phyloP scores from a whole-genome alignment of 2,113 vertebrate genomes.

The Pseudopodoces humilis region DNA sequence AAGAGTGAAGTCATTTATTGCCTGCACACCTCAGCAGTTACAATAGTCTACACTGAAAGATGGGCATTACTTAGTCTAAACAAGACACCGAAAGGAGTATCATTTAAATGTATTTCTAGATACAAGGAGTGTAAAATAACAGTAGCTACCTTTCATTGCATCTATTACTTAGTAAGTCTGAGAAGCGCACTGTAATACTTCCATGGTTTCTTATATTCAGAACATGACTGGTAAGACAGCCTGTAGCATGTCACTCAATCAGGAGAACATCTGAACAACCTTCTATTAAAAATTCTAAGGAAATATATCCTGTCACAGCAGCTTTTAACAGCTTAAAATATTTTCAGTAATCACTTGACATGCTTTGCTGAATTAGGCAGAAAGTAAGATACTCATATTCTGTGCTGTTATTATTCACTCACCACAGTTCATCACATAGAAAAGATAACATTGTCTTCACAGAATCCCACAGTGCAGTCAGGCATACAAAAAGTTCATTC shows the following conservation, averaged over 20 bases:
- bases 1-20: not conserved
- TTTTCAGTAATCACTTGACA: constrained; percentile 53
- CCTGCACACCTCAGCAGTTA: not conserved
- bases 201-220: not conserved
- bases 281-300: constrained; percentile 50
- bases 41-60: not conserved
- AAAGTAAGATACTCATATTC: not conserved
- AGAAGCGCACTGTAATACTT: not conserved
- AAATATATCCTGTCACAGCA: constrained; percentile 52
- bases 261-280: constrained; percentile 21
- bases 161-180: not conserved
- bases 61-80: not conserved
- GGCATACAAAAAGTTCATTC: not conserved
- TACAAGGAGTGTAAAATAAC: not conserved
- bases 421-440: not conserved
- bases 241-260: constrained; percentile 24
- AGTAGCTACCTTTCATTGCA: not conserved
- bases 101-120: not conserved
- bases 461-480: not conserved
- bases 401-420: not conserved
- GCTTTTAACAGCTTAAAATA: constrained; percentile 49
- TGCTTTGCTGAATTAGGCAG: not conserved
- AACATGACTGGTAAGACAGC: not conserved
- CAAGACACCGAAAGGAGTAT: not conserved
- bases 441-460: not conserved